A percentile compares a stretch with the other conserved stretches of the same genome.
These are phyloP conservation scores for Saguinus imperator DNA, from an alignment of 2,113 vertebrate species.

Conservation along the genomic window DNA sequence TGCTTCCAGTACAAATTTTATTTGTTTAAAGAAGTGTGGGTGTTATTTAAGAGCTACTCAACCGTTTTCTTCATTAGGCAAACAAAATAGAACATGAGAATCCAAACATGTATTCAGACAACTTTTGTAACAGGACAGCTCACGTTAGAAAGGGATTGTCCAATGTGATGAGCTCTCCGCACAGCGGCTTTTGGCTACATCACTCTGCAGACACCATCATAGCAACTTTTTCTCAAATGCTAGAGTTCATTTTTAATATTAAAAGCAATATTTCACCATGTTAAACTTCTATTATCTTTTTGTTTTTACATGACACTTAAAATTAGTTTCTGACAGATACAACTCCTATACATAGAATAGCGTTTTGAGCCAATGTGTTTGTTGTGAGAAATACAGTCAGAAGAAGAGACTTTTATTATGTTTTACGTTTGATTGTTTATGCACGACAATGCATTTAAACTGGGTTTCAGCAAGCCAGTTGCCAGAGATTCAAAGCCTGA, in stretches of 20 bases:
- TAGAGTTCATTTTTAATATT: constrained; percentile 55
- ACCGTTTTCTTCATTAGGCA: constrained; percentile 37
- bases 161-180: background rate
- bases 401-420: constrained; percentile 71
- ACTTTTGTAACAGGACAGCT: background rate
- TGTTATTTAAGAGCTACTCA: constrained; percentile 48
- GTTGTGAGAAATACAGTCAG: constrained; percentile 58
- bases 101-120: constrained; percentile 11
- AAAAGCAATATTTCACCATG: constrained; percentile 63
- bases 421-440: constrained; percentile 80
- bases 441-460: constrained; percentile 54
- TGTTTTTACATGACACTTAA: constrained; percentile 75
- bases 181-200: background rate
- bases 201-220: background rate
- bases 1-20: background rate
- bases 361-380: background rate
- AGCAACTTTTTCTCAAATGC: constrained; percentile 60
- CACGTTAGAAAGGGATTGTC: background rate
- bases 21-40: constrained; percentile 33
- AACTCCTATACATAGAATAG: background rate
- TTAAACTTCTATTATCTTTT: constrained; percentile 70
- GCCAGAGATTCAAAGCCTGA: constrained; percentile 78
- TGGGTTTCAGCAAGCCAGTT: constrained; percentile 75
- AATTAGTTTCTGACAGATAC: constrained; percentile 71
- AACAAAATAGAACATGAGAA: background rate